Base-by-base conservation (phyloP, 2,113 vertebrate species). In the Eupsittula cactorum region DNA sequence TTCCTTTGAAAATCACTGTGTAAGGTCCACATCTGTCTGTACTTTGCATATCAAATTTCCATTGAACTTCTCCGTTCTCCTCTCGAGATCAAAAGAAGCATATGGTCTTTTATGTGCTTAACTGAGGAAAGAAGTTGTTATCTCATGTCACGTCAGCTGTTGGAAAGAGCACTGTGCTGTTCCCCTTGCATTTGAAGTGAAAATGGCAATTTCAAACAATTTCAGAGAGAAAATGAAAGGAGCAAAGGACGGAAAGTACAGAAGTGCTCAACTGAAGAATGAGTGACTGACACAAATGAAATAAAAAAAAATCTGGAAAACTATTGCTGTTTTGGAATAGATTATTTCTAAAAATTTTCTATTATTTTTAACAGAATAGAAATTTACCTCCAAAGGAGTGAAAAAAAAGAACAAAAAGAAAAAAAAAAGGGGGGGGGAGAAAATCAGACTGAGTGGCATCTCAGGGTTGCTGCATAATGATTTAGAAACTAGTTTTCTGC, bases 401-500 rank as follows among this genome's bases (percentile, higher is more conserved):
- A 2, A 4, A 3, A 1, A 13, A 6, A 7, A 13, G 10, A 49
- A n/a, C n/a, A 47, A 17, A 2, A 14, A 11, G 12, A 7, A 46
- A 14, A 11, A 14, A 7, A 46, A 6, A 37, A 35, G 35, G 2
- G 3, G 42, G 42, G 16, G 42, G 42, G 42, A 64, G 16, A 82
- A 86, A 93, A 86, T 90, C 64, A 71, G 47, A 52, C 24, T 91
- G 71, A 91, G 70, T 93, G 86, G 52, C 80, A 89, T 94, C 65
- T 83, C 70, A 44, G 89, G 91, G 80, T 87, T 96, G 42, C 91
- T 96, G 65, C 95, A 79, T 88, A 94, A 57, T 97, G 87, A 96
- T 85, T 91, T 93, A 94, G 95, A 98, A 98, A 97, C 88, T 93
- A 91, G 88, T 97, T 98, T 98, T 98, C 95, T 97, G 95, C 96